A percentile compares a stretch with the other conserved stretches of the same genome.
phyloP scores from a whole-genome alignment of 1,140 invertebrate species.

The Orussus abietinus region DNA sequence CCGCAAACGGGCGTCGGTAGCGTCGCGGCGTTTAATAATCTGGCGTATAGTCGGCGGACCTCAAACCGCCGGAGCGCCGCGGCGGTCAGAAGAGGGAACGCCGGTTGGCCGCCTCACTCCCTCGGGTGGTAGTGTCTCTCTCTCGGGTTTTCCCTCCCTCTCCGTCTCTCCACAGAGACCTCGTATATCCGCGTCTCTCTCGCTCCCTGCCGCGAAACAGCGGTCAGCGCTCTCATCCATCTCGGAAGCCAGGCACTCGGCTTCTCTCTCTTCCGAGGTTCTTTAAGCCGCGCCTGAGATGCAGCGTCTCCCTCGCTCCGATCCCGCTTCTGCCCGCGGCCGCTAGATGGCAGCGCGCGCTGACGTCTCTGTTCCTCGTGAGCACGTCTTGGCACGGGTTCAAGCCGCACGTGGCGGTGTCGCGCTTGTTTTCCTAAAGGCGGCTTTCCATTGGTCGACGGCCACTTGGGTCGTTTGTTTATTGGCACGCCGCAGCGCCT shows the following conservation, averaged over 20 bases:
- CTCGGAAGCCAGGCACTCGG: no score
- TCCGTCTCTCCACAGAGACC: no score
- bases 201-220: no score
- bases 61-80: slow-evolving; percentile 44
- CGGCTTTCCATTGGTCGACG: not conserved
- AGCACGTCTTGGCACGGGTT: slow-evolving; percentile 30
- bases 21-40: slow-evolving; percentile 49
- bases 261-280: no score
- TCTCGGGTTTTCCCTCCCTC: slow-evolving; percentile 22
- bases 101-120: no score
- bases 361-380: no score
- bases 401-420: slow-evolving; percentile 26
- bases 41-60: slow-evolving; percentile 48
- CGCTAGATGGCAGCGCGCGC: slow-evolving; percentile 1
- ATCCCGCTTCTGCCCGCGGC: slow-evolving; percentile 1
- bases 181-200: no score
- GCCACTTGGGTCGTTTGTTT: slow-evolving; percentile 31
- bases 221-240: no score
- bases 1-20: slow-evolving; percentile 40
- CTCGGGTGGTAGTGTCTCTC: no score
- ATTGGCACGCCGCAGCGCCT: no score
- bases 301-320: no score
- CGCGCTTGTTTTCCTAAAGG: slow-evolving; percentile 3
- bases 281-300: no score
- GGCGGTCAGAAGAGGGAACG: slow-evolving; percentile 39